phyloP scores from a whole-genome alignment of 2,888 invertebrate genomes.

The Orthosia gracilis region DNA sequence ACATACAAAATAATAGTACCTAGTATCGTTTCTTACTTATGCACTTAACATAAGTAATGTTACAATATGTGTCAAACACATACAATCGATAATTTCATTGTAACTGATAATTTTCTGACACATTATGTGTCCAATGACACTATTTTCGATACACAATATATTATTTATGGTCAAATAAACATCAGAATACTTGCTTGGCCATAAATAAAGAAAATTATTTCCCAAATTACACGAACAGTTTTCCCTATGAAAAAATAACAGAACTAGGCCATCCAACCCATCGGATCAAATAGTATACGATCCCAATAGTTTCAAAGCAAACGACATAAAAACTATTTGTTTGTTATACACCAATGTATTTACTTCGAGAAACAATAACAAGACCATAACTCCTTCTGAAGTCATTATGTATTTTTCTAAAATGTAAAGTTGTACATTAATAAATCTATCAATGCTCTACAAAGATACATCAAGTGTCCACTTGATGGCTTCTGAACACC shows the following conservation, averaged over 20 bases:
- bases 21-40: conserved; percentile 9
- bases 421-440: conserved; percentile 44
- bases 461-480: conserved; percentile 42
- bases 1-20: background rate
- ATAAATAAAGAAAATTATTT: background rate
- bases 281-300: conserved; percentile 42
- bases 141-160: background rate
- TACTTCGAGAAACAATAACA: conserved; percentile 45
- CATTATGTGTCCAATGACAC: background rate
- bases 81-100: conserved; percentile 30
- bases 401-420: conserved; percentile 28
- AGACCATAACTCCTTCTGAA: conserved; percentile 38
- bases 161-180: conserved; percentile 9
- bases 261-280: conserved; percentile 26
- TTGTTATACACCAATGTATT: conserved; percentile 29
- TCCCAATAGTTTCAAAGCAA: conserved; percentile 9
- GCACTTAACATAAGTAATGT: conserved; percentile 25
- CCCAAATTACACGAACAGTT: background rate
- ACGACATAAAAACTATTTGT: conserved; percentile 26
- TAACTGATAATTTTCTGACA: conserved; percentile 41
- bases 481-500: conserved; percentile 43
- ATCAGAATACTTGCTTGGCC: background rate
- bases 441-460: conserved; percentile 50
- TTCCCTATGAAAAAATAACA: conserved; percentile 17
- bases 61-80: conserved; percentile 14